Conservation (phyloP, 2,797 vertebrate genomes). For the Dicrostonyx torquatus region DNA sequence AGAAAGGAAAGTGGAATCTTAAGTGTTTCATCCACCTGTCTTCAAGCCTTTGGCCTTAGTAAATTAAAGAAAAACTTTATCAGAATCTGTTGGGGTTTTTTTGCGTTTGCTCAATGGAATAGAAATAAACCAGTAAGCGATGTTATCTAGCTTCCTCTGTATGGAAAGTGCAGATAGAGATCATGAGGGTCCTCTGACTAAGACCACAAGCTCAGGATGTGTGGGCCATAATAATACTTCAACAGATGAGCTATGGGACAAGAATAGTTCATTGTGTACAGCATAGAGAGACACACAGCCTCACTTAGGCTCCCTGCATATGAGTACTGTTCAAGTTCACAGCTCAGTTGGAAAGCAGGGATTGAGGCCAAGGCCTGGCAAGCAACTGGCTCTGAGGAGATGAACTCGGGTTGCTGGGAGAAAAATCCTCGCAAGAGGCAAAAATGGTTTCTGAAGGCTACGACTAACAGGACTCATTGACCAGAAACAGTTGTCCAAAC, state of each 20-base stretch:
- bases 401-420: background rate
- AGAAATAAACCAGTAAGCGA: background rate
- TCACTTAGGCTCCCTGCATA: accelerated
- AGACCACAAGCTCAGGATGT: background rate
- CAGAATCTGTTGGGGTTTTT: background rate
- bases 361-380: background rate
- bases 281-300: background rate
- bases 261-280: accelerated
- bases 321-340: background rate
- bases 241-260: background rate
- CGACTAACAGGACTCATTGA: background rate
- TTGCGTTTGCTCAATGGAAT: background rate
- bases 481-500: background rate
- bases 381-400: background rate
- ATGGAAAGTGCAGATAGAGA: background rate
- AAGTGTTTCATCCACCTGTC: background rate
- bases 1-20: background rate
- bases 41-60: background rate
- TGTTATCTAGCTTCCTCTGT: conserved; percentile 38
- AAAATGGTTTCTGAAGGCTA: background rate
- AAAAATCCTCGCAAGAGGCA: background rate
- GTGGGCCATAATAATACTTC: background rate
- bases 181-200: background rate
- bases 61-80: background rate
- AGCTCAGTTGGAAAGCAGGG: background rate